A percentile compares a stretch with the other conserved stretches of the same genome.
phyloP scores from a whole-genome alignment of 2,797 vertebrate species.

The Salmo trutta region DNA sequence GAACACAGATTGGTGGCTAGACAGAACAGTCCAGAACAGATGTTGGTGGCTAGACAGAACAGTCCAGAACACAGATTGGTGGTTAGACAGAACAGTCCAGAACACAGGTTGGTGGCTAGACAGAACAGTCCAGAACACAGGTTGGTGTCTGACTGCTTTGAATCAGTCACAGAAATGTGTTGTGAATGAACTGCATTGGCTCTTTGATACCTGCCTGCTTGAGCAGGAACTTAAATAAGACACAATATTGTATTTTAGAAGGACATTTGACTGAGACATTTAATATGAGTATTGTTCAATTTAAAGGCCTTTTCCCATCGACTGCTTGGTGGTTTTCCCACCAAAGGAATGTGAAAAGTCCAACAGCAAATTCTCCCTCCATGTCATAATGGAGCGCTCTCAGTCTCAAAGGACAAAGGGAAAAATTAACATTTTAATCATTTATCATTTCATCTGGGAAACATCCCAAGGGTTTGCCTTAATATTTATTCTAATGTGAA shows the following conservation, averaged over 20 bases:
- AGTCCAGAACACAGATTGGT: too few relatives aligned
- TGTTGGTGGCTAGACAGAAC: too few relatives aligned
- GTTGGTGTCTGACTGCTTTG: slow-evolving; percentile 4
- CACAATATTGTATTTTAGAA: too few relatives aligned
- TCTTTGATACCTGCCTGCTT: neutral
- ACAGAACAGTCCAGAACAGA: too few relatives aligned
- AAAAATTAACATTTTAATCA: slow-evolving; percentile 44
- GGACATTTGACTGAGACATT: too few relatives aligned
- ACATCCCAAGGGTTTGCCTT: slow-evolving; percentile 45
- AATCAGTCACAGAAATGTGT: slow-evolving; percentile 4
- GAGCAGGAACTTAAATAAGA: neutral
- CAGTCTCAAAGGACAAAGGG: slow-evolving; percentile 19
- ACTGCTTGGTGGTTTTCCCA: slow-evolving; percentile 55
- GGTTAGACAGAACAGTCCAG: too few relatives aligned
- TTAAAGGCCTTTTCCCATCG: slow-evolving; percentile 61
- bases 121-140: slow-evolving; percentile 11
- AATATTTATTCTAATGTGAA: slow-evolving; percentile 51
- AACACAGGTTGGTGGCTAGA: too few relatives aligned
- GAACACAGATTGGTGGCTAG: too few relatives aligned
- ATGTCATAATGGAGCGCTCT: slow-evolving; percentile 40
- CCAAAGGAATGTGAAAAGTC: neutral
- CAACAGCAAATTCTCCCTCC: neutral
- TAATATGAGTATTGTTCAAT: slow-evolving; percentile 32
- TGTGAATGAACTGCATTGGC: neutral
- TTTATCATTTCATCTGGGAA: slow-evolving; percentile 64